phyloP scores from a whole-genome alignment of 2,797 vertebrate genomes.

The Forpus xanthops region DNA sequence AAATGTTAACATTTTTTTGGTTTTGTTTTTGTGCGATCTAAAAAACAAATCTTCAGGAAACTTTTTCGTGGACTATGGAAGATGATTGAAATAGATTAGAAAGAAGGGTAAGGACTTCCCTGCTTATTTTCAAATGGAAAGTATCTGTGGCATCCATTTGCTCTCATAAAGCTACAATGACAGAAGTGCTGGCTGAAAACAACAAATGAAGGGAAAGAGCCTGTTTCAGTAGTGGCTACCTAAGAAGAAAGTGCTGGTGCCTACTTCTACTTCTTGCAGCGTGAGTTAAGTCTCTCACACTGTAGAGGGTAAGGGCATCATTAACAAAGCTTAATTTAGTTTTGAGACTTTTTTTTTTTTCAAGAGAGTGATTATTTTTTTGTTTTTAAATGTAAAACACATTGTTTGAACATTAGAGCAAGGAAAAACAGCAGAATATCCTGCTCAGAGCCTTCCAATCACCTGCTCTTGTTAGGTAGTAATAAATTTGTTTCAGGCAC shows the following conservation, averaged over 20 bases:
- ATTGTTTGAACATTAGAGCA: not conserved
- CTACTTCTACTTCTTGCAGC: constrained; percentile 25
- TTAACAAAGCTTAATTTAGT: not conserved
- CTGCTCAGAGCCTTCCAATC: not conserved
- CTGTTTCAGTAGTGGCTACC: constrained; percentile 21
- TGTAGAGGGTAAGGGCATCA: not conserved
- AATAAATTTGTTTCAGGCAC: not conserved
- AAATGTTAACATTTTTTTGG: not conserved
- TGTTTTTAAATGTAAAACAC: not conserved
- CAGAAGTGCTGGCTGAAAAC: constrained; percentile 7
- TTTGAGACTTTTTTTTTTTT: not conserved
- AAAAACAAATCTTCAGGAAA: not conserved
- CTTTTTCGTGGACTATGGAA: not conserved
- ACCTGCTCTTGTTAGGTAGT: not conserved
- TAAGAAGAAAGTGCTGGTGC: constrained; percentile 1
- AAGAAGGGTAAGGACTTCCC: not conserved
- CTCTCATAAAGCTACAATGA: constrained; percentile 16
- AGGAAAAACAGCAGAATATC: not conserved
- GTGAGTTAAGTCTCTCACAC: not conserved
- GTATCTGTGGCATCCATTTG: not conserved
- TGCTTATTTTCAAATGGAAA: constrained; percentile 11
- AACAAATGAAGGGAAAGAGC: constrained; percentile 19
- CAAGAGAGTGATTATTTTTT: not conserved
- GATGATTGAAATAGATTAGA: not conserved
- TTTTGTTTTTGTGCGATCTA: not conserved